Percentiles rank a stretch among this genome's conserved stretches.
Evolutionary conservation across 1,140 invertebrate genomes (phyloP).

Genomic region (Penaeus japonicus): DNA sequence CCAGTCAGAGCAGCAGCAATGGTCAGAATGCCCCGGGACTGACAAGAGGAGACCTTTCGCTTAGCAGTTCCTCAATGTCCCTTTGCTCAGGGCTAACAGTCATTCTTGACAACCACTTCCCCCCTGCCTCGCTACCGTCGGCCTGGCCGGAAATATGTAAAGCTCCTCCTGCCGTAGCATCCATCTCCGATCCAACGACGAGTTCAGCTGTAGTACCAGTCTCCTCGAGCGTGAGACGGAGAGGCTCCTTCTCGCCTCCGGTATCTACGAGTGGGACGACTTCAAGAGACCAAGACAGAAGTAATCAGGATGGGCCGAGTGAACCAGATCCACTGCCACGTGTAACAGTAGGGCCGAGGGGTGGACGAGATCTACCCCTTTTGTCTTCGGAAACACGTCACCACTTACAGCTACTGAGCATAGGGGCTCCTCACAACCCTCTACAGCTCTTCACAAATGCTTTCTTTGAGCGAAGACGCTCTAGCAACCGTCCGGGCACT

Average conservation of each 20-base stretch:
- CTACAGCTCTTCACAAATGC: slow-evolving; percentile 60
- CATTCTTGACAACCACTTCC: slow-evolving; percentile 66
- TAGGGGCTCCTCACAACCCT: slow-evolving; percentile 56
- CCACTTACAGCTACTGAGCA: slow-evolving; percentile 41
- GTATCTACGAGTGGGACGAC: background rate
- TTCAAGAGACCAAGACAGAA: slow-evolving; percentile 33
- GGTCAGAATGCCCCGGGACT: background rate
- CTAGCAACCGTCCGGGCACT: slow-evolving; percentile 24
- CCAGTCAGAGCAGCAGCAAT: slow-evolving; percentile 9
- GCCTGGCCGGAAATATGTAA: slow-evolving; percentile 44
- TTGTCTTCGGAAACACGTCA: slow-evolving; percentile 33
- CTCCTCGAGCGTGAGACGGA: background rate
- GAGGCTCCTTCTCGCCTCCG: slow-evolving; percentile 15
- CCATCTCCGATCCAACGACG: slow-evolving; percentile 15
- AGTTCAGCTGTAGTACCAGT: background rate
- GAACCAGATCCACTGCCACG: slow-evolving; percentile 31
- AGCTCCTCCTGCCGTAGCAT: slow-evolving; percentile 16
- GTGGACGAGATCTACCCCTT: slow-evolving; percentile 35
- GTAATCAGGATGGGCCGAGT: slow-evolving; percentile 21
- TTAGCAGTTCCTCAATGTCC: slow-evolving; percentile 69
- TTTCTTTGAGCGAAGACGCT: slow-evolving; percentile 56
- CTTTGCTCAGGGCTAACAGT: slow-evolving; percentile 71
- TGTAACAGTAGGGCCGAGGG: slow-evolving; percentile 15
- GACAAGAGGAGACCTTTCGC: slow-evolving; percentile 61
- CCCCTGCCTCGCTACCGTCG: slow-evolving; percentile 16